Percentiles rank a stretch among this genome's conserved stretches.
These are phyloP conservation scores for Orchestia grillus DNA, from an alignment of 1,140 invertebrate species.

Conservation along the genomic window DNA sequence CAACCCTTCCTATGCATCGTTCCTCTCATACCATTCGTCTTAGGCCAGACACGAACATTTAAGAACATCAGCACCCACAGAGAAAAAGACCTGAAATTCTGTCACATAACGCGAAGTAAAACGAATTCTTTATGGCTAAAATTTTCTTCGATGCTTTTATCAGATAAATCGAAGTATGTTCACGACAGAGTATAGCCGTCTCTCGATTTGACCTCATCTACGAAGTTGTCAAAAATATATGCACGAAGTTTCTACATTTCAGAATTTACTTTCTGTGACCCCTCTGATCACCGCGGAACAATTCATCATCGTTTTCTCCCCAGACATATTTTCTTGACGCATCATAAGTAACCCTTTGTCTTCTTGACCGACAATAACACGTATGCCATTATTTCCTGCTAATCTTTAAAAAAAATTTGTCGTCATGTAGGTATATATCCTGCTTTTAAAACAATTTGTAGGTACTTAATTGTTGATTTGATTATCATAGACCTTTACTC, in stretches of 20 bases:
- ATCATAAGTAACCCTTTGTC: too few species aligned
- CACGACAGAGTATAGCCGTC: background rate
- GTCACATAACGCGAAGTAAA: background rate
- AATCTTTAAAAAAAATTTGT: too few species aligned
- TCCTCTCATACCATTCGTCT: background rate
- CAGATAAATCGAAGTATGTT: background rate
- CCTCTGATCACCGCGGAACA: too few species aligned
- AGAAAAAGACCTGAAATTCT: background rate
- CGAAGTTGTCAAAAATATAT: background rate
- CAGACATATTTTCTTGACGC: too few species aligned
- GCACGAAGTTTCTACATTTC: background rate
- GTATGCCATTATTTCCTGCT: too few species aligned
- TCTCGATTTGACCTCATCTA: background rate
- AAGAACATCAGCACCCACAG: background rate
- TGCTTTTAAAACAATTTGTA: too few species aligned
- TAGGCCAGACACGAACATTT: background rate
- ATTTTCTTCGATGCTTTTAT: background rate
- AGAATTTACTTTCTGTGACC: too few species aligned
- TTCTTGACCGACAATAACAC: too few species aligned
- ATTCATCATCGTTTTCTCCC: too few species aligned
- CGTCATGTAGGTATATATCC: too few species aligned
- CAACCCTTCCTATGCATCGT: constrained; percentile 9
- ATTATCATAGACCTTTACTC: too few species aligned
- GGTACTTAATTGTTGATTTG: too few species aligned
- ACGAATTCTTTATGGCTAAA: background rate